A percentile compares a stretch with the other conserved stretches of the same genome.
Conservation (phyloP, 2,888 invertebrate species). For the Ormia ochracea region DNA sequence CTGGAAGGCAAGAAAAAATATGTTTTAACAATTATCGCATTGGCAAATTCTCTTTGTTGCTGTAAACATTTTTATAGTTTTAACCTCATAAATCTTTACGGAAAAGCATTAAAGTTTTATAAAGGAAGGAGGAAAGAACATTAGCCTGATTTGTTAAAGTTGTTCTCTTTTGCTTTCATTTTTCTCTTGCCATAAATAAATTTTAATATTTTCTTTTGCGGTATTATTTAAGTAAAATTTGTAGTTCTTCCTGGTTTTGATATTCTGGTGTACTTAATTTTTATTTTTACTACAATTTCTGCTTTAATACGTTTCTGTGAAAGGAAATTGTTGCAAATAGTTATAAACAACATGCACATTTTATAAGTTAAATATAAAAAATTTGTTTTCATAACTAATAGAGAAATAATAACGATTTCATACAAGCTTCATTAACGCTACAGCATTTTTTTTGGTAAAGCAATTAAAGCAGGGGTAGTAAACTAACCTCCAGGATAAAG, state of each 20-base stretch:
- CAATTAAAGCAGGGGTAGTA: background rate
- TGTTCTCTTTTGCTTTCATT: background rate
- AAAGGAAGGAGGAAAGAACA: background rate
- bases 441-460: background rate
- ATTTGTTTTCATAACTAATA: background rate
- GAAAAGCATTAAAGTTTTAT: background rate
- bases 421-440: background rate
- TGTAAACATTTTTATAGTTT: conserved; percentile 18
- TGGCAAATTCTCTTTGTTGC: conserved; percentile 23
- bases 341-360: background rate
- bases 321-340: conserved; percentile 50
- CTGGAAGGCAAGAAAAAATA: background rate
- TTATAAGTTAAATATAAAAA: background rate
- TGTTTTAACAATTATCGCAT: conserved; percentile 29
- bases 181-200: conserved; percentile 4
- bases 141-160: conserved; percentile 27
- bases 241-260: background rate
- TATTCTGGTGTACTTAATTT: background rate
- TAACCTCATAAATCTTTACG: conserved; percentile 28
- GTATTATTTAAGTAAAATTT: conserved; percentile 28
- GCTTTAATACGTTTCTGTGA: conserved; percentile 35
- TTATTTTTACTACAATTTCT: background rate
- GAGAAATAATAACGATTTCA: background rate
- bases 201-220: conserved; percentile 27
- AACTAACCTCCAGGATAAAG: too few species aligned